A percentile compares a stretch with the other conserved stretches of the same genome.
Conservation (phyloP, 2,797 vertebrate genomes). For the Phoebastria nigripes region DNA sequence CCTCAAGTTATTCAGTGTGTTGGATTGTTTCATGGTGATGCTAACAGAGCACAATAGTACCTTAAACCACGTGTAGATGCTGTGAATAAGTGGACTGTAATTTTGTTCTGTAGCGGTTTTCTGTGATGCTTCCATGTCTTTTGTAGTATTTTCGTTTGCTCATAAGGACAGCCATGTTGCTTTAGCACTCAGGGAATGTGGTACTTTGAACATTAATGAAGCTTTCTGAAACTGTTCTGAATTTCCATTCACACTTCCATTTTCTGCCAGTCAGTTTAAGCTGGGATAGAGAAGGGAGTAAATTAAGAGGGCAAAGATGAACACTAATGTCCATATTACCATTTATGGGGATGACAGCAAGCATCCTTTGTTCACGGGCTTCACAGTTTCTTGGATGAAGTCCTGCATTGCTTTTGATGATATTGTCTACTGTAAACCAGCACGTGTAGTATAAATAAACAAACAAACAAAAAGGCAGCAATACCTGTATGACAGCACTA, state of each 20-base stretch:
- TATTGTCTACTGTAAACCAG: background rate
- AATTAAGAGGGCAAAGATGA: background rate
- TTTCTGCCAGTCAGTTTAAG: background rate
- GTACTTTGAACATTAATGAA: background rate
- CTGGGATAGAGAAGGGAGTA: background rate
- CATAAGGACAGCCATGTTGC: background rate
- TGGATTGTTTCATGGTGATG: background rate
- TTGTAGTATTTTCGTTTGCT: background rate
- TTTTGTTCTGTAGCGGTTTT: background rate
- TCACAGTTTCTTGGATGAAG: background rate
- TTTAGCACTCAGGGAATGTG: background rate
- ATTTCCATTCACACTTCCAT: background rate
- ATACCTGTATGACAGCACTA: background rate
- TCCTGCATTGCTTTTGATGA: background rate
- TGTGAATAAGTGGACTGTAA: background rate
- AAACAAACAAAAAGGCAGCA: background rate
- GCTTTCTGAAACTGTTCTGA: background rate
- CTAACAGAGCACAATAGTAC: too few relatives aligned
- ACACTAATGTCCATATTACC: background rate
- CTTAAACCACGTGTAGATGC: background rate
- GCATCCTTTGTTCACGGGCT: background rate
- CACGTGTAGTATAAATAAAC: background rate
- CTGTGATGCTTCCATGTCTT: background rate
- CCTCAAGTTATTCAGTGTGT: background rate
- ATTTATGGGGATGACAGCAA: background rate